Percentiles rank a stretch among this genome's conserved stretches.
Conservation (phyloP, 1,140 invertebrate genomes). For the Eciton burchellii region DNA sequence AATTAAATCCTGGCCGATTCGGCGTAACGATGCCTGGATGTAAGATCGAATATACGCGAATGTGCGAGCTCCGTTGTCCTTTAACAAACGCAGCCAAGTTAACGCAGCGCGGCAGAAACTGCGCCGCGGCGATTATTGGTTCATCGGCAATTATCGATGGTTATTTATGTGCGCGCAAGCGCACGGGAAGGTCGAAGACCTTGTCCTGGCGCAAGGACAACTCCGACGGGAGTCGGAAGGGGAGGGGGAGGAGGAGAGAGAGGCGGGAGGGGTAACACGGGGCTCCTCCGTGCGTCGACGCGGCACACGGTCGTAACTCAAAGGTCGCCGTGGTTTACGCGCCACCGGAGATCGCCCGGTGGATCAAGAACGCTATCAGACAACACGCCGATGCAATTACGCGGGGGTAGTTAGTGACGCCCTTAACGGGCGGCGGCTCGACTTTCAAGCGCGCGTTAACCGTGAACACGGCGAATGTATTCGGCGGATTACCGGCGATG, state of each 20-base stretch:
- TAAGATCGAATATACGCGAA: not conserved
- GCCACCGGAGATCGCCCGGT: constrained; percentile 1
- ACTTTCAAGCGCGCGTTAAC: constrained; percentile 37
- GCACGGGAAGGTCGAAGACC: not conserved
- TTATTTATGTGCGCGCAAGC: constrained; percentile 36
- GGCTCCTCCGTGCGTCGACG: constrained; percentile 5
- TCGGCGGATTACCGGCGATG: constrained; percentile 17
- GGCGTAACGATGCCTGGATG: not conserved
- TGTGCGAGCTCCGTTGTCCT: constrained; percentile 11
- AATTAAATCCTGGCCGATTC: constrained; percentile 17
- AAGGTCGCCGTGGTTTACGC: constrained; percentile 15
- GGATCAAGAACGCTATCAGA: not conserved
- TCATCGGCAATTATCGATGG: constrained; percentile 34
- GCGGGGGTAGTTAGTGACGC: constrained; percentile 44
- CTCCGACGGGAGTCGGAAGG: constrained; percentile 29
- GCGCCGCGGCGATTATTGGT: constrained; percentile 35
- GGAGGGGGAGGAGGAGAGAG: too few relatives aligned
- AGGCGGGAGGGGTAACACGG: constrained; percentile 14
- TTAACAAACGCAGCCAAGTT: constrained; percentile 14
- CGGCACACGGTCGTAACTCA: constrained; percentile 23
- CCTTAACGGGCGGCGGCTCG: constrained; percentile 41
- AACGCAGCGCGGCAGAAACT: not conserved
- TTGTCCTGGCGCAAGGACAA: constrained; percentile 17
- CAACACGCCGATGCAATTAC: constrained; percentile 30
- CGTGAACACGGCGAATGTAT: not conserved